Base-by-base conservation (phyloP, 2,888 invertebrate genomes). In the Celastrina argiolus region DNA sequence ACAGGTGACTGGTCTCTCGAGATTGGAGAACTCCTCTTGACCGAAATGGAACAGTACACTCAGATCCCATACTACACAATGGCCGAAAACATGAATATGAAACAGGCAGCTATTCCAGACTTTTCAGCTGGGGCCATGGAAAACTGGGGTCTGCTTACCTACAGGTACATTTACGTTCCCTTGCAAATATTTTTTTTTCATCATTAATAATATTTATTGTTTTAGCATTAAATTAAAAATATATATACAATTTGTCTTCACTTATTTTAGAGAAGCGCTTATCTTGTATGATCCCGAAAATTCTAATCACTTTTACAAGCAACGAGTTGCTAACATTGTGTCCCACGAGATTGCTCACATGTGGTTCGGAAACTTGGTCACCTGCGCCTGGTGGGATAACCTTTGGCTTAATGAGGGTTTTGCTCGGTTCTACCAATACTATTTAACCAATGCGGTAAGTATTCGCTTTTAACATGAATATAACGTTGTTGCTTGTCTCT, bases 41-140 rank as follows among this genome's bases (percentile, higher is more conserved):
- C 73, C 63, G 86, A 82, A 2, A 89, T 95, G 92, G 92, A 92
- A 74, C 74, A 89, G 51, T 93, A 94, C 79, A 93, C 96, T 73
- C 90, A 74, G 0, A 74, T 87, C 42, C 66, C 83, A 0, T 92
- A 92, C 70, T 84, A 93, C 58, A 74, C 80, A 0, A 94, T 94
- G 88, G 91, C 92, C 5, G 22, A 58, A 0, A 76, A 85, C 41
- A 78, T 92, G 70, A 76, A 83, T 64, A 91, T 94, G 78, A 96
- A 96, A 76, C 94, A 96, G 74, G 94, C 96, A 8, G 96, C 96
- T 1, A 93, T 97, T 67, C 95, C 96, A 3, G 95, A 96, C 76
- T 96, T 96, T 79, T 92, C 94, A 36, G 94, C 95, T 74, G 95
- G 95, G 67, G 96, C 96, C 67, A 96, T 96, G 96, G 96, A 96